Base-by-base conservation (phyloP, 2,113 vertebrate species). In the Strix uralensis region DNA sequence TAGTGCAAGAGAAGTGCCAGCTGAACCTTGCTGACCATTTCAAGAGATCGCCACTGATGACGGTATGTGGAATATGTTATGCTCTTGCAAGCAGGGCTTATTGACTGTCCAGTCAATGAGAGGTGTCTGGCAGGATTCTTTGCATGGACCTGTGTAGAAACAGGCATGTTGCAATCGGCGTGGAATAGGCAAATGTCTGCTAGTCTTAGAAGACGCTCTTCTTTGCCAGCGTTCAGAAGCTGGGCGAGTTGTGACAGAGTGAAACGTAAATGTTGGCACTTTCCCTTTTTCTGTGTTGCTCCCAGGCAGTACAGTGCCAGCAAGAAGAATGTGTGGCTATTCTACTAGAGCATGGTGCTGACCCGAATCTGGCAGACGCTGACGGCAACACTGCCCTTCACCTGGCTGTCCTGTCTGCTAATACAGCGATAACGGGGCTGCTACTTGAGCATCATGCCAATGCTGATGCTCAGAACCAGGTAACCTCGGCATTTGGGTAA, bases 371-470 rank as follows among this genome's bases (percentile, higher is more conserved):
- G 49, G 95, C 86, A 52, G 99, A 99, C 51, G 55, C 94, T 73
- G 90, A 96, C 13, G 98, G 98, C 36, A 99, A 98, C 81, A 98
- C 98, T 30, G 98, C 99, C 12, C 97, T 99, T 65, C 99, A 99
- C 94, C 95, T 98, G 67, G 98, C 98, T 26, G 98, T 98, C 32
- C 93, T 86, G 51, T 98, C 98, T 84, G 97, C 98, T 11, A 98
- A 96, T 5, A 26, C 97, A 10, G 81, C 98, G 23, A 92, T 98
- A 26, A 98, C 95, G 7, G 75, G 88, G 42, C 97, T 98, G 61
- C 97, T 99, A 46, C 93, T 99, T 75, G 95, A 97, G 71, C 96
- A 98, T 23, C 87, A 94, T 15, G 98, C 98, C 32, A 69, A 97
- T 52, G 94, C 97, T 44, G 98, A 99, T 87, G 97, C 97, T n/a